Evolutionary conservation across 2,888 invertebrate species (phyloP).

Genomic region (Pyralis farinalis): DNA sequence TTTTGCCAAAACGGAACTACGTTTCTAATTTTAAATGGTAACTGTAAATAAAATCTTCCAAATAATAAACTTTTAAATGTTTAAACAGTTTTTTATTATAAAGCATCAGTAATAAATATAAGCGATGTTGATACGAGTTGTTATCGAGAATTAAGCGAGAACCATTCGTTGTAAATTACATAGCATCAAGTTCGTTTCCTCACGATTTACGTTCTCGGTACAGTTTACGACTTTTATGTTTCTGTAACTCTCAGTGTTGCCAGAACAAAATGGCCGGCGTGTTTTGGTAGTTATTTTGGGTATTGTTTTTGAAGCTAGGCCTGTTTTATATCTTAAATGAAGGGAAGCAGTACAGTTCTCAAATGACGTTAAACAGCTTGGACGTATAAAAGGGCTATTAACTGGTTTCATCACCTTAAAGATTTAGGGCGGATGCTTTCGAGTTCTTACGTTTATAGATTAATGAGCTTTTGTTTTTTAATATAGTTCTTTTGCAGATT

Average conservation of each 20-base stretch:
- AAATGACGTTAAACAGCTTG: slow-evolving; percentile 8
- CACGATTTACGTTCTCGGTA: slow-evolving; percentile 40
- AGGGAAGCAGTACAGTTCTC: background rate
- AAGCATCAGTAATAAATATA: background rate
- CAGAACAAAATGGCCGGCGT: slow-evolving; percentile 3
- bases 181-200: slow-evolving; percentile 22
- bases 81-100: background rate
- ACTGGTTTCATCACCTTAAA: background rate
- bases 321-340: slow-evolving; percentile 9
- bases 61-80: background rate
- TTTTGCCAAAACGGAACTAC: too few relatives aligned
- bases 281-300: slow-evolving; percentile 10
- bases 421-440: slow-evolving; percentile 2
- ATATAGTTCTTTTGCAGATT: too few relatives aligned
- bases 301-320: slow-evolving; percentile 1
- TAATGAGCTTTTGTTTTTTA: background rate
- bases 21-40: too few relatives aligned
- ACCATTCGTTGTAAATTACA: slow-evolving; percentile 4
- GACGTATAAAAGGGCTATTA: slow-evolving; percentile 8
- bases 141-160: slow-evolving; percentile 12
- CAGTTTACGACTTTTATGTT: slow-evolving; percentile 39
- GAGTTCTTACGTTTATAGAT: slow-evolving; percentile 4
- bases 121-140: background rate
- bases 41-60: too few relatives aligned
- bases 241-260: slow-evolving; percentile 14